Evolutionary conservation across 2,888 invertebrate genomes (phyloP).

Genomic region (Hipparchia semele): DNA sequence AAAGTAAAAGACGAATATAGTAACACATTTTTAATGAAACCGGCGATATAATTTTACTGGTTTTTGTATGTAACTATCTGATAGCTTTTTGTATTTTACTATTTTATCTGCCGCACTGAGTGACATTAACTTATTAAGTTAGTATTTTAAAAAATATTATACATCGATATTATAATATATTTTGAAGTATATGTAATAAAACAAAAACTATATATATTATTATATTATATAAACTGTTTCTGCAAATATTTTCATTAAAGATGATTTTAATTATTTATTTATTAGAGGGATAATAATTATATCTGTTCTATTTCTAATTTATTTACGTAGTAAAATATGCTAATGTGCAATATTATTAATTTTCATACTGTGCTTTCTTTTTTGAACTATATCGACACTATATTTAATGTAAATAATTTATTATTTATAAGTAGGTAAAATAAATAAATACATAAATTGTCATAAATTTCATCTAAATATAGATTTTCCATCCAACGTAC

Average conservation of each 20-base stretch:
- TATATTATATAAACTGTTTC: neutral
- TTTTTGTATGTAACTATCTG: neutral
- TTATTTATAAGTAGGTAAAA: neutral
- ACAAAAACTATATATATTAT: neutral
- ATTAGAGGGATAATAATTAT: too few relatives aligned
- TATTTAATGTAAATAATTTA: slow-evolving; percentile 11
- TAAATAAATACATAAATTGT: neutral
- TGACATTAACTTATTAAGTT: too few relatives aligned
- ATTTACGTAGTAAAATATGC: neutral
- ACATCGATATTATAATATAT: too few relatives aligned
- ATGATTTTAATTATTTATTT: too few relatives aligned
- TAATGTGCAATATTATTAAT: slow-evolving; percentile 5
- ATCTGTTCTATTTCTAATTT: neutral
- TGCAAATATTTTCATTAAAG: too few relatives aligned
- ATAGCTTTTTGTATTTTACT: neutral
- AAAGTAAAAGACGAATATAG: neutral
- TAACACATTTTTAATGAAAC: neutral
- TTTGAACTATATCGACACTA: neutral
- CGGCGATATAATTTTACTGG: neutral
- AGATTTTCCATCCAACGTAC: slow-evolving; percentile 22
- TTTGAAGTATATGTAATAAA: neutral
- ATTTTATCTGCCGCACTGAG: neutral
- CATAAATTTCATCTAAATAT: neutral
- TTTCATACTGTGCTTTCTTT: slow-evolving; percentile 11
- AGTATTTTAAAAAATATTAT: too few relatives aligned